Conservation (phyloP, 2,797 vertebrate species). For the Halcyon leucocephala region DNA sequence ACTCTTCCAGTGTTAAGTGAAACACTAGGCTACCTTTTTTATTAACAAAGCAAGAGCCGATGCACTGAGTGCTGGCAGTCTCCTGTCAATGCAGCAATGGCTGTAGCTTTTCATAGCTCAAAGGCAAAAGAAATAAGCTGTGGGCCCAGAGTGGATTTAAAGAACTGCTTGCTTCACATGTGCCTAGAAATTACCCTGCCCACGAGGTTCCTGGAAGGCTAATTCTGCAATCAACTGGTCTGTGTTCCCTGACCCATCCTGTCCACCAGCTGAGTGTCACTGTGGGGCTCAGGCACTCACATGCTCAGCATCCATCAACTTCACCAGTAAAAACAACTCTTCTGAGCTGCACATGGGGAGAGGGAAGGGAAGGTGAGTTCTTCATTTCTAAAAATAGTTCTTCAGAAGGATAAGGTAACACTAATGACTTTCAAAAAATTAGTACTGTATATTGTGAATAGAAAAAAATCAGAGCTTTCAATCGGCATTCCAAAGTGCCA, state of each 20-base stretch:
- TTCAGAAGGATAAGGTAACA: slow-evolving; percentile 4
- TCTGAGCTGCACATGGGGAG: neutral
- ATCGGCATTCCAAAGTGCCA: slow-evolving; percentile 10
- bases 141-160: neutral
- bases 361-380: neutral
- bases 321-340: neutral
- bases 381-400: neutral
- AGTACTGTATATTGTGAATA: neutral
- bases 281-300: neutral
- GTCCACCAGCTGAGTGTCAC: too few species aligned
- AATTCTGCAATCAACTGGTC: neutral
- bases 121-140: neutral
- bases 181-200: neutral
- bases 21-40: neutral
- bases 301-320: fast-evolving
- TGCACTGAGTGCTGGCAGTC: neutral
- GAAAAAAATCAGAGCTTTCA: neutral
- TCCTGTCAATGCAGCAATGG: neutral
- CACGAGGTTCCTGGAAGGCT: neutral
- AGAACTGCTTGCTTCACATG: neutral
- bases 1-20: neutral
- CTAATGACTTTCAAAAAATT: slow-evolving; percentile 23
- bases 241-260: neutral
- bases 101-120: neutral
- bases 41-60: neutral